Evolutionary conservation across 2,888 invertebrate species (phyloP), one percentile per base, ranked within the genome.

Genomic region (Caenorhabditis macrosperma): DNA sequence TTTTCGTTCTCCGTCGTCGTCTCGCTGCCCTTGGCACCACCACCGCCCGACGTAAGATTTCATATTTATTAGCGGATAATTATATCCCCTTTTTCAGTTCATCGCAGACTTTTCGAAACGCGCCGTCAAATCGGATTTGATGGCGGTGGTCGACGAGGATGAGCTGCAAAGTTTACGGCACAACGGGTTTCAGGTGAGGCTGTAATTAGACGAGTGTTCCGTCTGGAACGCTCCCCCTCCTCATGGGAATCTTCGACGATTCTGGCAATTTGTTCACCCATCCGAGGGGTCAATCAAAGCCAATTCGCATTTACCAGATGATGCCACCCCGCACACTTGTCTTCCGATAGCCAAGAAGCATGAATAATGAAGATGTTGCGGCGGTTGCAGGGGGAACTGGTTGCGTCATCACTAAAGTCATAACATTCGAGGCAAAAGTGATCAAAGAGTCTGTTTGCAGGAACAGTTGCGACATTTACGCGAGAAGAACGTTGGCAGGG

Each of bases 111-210:
- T 72, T 24, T 72, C 72, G 30, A 63, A 72, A 64, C 63, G 61
- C 44, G 54, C 55, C 24, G 59, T 20, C 26, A 35, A 59, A 72
- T 46, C 71, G 35, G 64, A 72, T 55, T 57, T 72, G 41, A 72
- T 72, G 64, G 63, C 72, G 28, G 38, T 64, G 35, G 72, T 72
- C 22, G 72, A 41, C 57, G 72, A 72, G 57, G 72, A 72, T 63
- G 72, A 72, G 64, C 72, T 72, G 55, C 64, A 72, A 64, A 72
- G 57, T 72, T 72, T 72, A 72, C 72, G 72, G 24, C 72, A 57
- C 41, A 72, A 63, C 57, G 72, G 72, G 57, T 72, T 72, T 22
- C 54, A 72, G 55, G 72, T 72, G 54, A 63, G 35, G 15, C 26
- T 55, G 17, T 33, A 35, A 55, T 55, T 33, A 33, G 1, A n/a